A percentile compares a stretch with the other conserved stretches of the same genome.
Conservation (phyloP, 1,140 invertebrate species). For the Aphidius gifuensis region DNA sequence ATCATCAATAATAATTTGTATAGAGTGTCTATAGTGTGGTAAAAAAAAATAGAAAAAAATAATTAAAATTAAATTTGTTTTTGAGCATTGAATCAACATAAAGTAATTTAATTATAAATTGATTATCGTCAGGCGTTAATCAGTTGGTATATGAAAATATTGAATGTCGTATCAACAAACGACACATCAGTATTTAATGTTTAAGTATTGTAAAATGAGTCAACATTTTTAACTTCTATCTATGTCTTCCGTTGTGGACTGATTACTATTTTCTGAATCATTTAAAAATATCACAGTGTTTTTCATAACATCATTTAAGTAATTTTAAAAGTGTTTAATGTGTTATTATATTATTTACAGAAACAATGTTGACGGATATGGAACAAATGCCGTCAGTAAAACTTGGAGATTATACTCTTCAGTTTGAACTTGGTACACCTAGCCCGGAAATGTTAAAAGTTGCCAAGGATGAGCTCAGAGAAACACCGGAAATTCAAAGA, state of each 20-base stretch:
- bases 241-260: background rate
- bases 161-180: too few species aligned
- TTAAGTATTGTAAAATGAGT: background rate
- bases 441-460: conserved; percentile 63
- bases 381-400: conserved; percentile 64
- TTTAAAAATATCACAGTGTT: too few species aligned
- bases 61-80: too few species aligned
- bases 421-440: conserved; percentile 67
- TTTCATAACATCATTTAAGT: too few species aligned
- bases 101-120: too few species aligned
- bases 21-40: too few species aligned
- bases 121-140: too few species aligned
- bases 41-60: too few species aligned
- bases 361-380: conserved; percentile 67
- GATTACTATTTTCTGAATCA: background rate
- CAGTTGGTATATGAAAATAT: too few species aligned
- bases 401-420: conserved; percentile 64
- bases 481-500: conserved; percentile 64
- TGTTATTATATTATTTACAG: conserved; percentile 45
- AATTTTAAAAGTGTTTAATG: background rate
- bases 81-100: too few species aligned
- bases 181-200: too few species aligned
- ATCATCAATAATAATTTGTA: too few species aligned
- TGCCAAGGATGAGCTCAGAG: conserved; percentile 70
- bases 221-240: background rate